Evolutionary conservation across 2,113 vertebrate species (phyloP).

Genomic region (Lucifuga dentata): DNA sequence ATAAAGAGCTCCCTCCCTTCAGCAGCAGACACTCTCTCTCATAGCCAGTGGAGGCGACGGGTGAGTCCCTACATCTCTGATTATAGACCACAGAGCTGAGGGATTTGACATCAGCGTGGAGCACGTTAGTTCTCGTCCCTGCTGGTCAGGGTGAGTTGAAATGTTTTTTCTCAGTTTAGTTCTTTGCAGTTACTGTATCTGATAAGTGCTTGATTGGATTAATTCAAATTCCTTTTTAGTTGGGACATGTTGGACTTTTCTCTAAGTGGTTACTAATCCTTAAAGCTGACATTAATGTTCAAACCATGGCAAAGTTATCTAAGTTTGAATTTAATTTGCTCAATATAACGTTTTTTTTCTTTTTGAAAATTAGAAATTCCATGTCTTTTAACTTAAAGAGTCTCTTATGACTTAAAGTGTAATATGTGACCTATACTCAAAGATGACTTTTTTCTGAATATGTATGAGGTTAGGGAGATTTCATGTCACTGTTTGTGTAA

Average conservation of each 20-base stretch:
- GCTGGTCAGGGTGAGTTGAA: conserved; percentile 86
- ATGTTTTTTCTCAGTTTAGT: neutral
- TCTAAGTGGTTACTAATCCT: neutral
- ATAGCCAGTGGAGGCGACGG: conserved; percentile 51
- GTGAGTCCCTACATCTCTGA: conserved; percentile 39
- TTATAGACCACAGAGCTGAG: conserved; percentile 44
- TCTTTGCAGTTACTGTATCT: neutral
- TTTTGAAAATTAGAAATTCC: neutral
- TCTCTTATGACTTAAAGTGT: no score
- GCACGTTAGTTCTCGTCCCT: conserved; percentile 82
- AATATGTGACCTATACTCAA: no score
- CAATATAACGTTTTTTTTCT: no score
- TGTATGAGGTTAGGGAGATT: no score
- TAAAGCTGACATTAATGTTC: neutral
- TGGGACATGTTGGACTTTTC: neutral
- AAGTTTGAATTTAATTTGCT: neutral
- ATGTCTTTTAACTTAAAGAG: neutral
- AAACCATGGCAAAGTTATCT: neutral
- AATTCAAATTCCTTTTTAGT: neutral
- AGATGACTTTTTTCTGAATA: neutral
- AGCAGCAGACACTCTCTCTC: conserved; percentile 54
- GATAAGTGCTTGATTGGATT: neutral
- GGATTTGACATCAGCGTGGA: conserved; percentile 60
- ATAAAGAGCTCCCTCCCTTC: conserved; percentile 77
- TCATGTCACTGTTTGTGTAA: no score